Base-by-base conservation (phyloP, 1,140 invertebrate species). In the Lanistes nyassanus region DNA sequence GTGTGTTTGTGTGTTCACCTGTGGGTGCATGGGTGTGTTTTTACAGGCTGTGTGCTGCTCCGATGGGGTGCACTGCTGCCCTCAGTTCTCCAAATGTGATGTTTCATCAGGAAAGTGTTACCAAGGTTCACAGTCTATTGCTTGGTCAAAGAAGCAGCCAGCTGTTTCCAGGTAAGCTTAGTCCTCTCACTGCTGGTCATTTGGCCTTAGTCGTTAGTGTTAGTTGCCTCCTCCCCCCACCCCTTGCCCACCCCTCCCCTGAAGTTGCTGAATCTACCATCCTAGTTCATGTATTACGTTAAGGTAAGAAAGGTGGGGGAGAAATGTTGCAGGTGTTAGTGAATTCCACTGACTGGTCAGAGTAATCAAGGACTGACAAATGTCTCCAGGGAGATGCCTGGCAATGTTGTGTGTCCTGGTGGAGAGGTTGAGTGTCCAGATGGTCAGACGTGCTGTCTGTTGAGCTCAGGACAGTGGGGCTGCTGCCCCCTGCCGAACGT, bases 361-460 rank as follows among this genome's bases (percentile, higher is more conserved):
- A 9, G 19, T 47, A 47, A 9, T 47, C 9, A 47, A 47, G 13
- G 1, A 6, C 42, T 6, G 19, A 47, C 2, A 47, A 47, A 51
- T 68, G 23, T 67, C 7, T 3, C n/a, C 39, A 53, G 66, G 42
- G 39, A 11, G n/a, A 9, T 21, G 16, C 39, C 26, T 16, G 42
- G 11, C 19, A 53, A 65, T 47, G 77, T 81, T 19, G 55, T 79
- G 7, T 85, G 84, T 79, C 81, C 81, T 7, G 84, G 79, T 58
- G 60, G 51, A n/a, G 70, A 53, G 36, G 72, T 74, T 62, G 71
- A 85, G 65, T 90, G 89, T 78, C 84, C 86, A 2, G 78, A 83
- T 78, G 80, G 80, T 51, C 78, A 79, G 29, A 90, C 89, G 6
- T 90, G 89, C 72, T 90, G 89, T 80, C 75, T 79, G 55, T 21